Percentiles rank a stretch among this genome's conserved stretches.
phyloP scores from a whole-genome alignment of 2,797 vertebrate species.

The Typhlichthys eigenmanni region DNA sequence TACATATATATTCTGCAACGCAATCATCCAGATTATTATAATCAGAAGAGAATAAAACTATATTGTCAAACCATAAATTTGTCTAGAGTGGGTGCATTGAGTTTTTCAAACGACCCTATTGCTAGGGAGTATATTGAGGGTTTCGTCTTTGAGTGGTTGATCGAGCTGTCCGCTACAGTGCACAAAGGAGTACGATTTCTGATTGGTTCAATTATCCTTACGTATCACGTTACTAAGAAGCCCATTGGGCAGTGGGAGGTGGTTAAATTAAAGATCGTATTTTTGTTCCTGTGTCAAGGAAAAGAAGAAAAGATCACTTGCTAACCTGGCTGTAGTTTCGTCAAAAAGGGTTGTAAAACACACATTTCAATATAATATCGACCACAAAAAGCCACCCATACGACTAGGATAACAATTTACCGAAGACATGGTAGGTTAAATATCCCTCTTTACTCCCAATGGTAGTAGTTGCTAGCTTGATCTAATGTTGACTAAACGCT shows the following conservation, averaged over 20 bases:
- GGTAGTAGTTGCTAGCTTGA: constrained; percentile 56
- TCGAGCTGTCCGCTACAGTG: constrained; percentile 11
- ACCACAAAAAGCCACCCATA: constrained; percentile 12
- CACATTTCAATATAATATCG: constrained; percentile 24
- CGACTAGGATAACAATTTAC: constrained; percentile 30
- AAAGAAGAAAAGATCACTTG: constrained; percentile 65
- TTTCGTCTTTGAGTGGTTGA: constrained; percentile 41
- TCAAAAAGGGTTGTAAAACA: constrained; percentile 17
- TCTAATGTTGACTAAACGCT: constrained; percentile 21
- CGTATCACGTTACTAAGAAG: constrained; percentile 11
- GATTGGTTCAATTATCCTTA: constrained; percentile 58
- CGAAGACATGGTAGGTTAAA: constrained; percentile 73
- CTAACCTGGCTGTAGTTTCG: constrained; percentile 44
- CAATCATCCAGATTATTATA: too few relatives aligned
- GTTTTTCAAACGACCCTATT: constrained; percentile 81
- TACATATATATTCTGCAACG: too few relatives aligned
- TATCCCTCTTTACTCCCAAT: constrained; percentile 39
- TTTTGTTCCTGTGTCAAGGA: constrained; percentile 85
- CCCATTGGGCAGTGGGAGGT: constrained; percentile 64
- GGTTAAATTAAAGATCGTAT: constrained; percentile 72
- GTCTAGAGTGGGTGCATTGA: constrained; percentile 39
- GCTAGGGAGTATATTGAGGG: constrained; percentile 30
- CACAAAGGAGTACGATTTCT: rapidly evolving
- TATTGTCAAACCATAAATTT: neutral
- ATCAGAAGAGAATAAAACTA: neutral